Conservation (phyloP, 1,140 invertebrate species). For the Polyergus mexicanus region DNA sequence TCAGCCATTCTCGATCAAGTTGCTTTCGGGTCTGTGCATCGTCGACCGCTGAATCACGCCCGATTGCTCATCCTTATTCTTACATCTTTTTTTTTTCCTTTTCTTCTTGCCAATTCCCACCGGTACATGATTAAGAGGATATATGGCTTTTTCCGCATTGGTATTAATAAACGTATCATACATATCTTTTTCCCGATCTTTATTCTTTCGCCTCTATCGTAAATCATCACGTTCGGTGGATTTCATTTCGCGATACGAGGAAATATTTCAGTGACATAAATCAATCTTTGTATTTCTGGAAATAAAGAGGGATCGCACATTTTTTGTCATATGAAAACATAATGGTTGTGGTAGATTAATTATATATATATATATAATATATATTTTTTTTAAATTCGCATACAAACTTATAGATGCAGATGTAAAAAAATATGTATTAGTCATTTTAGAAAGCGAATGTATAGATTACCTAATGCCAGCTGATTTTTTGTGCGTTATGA, state of each 20-base stretch:
- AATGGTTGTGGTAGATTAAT: too few species aligned
- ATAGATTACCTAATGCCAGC: background rate
- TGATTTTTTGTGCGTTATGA: slow-evolving; percentile 20
- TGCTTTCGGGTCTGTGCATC: slow-evolving; percentile 67
- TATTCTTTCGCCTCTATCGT: background rate
- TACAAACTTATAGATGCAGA: background rate
- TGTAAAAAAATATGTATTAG: slow-evolving; percentile 8
- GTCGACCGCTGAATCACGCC: slow-evolving; percentile 76
- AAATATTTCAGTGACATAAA: background rate
- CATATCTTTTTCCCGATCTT: background rate
- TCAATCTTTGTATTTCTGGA: background rate
- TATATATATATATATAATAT: background rate
- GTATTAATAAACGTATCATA: background rate
- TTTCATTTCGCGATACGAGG: background rate
- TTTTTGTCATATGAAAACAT: background rate
- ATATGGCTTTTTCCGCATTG: background rate
- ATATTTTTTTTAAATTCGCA: too few species aligned
- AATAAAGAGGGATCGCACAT: background rate
- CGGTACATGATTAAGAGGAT: background rate
- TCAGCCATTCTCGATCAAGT: slow-evolving; percentile 32
- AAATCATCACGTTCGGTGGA: background rate
- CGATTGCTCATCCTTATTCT: slow-evolving; percentile 76
- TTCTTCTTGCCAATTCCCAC: slow-evolving; percentile 6
- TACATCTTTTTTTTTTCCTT: slow-evolving; percentile 63
- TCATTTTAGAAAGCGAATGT: slow-evolving; percentile 18